Evolutionary conservation across 2,888 invertebrate species (phyloP).

Genomic region (Blera fallax): DNA sequence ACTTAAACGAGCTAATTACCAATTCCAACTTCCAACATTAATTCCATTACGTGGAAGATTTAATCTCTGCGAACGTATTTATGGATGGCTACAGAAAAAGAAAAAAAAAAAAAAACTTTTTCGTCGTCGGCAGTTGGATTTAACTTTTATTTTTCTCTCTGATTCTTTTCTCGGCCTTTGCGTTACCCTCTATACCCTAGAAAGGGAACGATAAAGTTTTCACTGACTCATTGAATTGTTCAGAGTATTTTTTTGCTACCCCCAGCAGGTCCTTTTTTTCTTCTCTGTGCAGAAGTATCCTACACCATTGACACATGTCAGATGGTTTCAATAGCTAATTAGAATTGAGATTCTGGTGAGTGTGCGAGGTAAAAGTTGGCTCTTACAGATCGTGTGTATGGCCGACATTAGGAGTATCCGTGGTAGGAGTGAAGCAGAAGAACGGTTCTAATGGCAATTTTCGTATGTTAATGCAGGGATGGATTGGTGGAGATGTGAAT

Average conservation of each 20-base stretch:
- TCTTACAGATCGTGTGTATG: neutral
- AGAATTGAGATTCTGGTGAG: conserved; percentile 63
- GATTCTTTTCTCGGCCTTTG: conserved; percentile 12
- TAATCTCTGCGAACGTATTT: conserved; percentile 54
- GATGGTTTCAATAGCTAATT: conserved; percentile 70
- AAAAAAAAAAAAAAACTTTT: conserved; percentile 44
- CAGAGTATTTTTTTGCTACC: conserved; percentile 15
- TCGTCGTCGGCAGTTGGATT: conserved; percentile 55
- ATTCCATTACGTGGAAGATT: conserved; percentile 65
- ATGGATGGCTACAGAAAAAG: conserved; percentile 31
- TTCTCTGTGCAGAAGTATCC: neutral
- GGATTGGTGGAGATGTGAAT: conserved; percentile 6
- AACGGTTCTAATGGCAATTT: conserved; percentile 40
- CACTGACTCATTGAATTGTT: conserved; percentile 29
- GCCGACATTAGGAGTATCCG: conserved; percentile 1
- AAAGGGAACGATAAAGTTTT: conserved; percentile 55
- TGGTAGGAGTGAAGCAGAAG: neutral
- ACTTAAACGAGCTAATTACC: conserved; percentile 67
- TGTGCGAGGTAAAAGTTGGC: conserved; percentile 46
- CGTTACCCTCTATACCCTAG: conserved; percentile 3
- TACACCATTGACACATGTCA: conserved; percentile 64
- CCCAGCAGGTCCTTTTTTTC: neutral
- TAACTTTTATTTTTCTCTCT: conserved; percentile 41
- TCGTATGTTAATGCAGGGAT: conserved; percentile 28
- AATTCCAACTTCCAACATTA: conserved; percentile 65